phyloP scores from a whole-genome alignment of 1,140 invertebrate genomes.

The Eriocheir sinensis region DNA sequence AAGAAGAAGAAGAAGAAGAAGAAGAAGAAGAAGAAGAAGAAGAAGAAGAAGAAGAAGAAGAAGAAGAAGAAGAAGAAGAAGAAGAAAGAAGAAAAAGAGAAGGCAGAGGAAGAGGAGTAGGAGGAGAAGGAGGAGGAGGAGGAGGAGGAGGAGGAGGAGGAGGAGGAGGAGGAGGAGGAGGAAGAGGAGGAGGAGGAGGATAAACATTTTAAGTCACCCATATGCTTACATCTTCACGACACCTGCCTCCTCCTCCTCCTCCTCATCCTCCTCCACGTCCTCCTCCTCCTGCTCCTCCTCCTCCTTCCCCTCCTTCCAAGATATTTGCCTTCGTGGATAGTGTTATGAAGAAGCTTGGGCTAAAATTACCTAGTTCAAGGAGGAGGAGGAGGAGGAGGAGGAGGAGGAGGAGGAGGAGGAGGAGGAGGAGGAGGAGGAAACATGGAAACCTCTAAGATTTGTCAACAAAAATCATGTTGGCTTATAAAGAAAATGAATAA shows the following conservation, averaged over 20 bases:
- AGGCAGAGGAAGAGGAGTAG: too few relatives aligned
- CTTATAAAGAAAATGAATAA: too few relatives aligned
- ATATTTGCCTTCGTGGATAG: not conserved
- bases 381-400: slow-evolving; percentile 31
- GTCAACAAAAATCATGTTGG: too few relatives aligned
- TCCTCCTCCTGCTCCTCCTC: not conserved
- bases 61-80: too few relatives aligned
- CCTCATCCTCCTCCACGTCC: not conserved
- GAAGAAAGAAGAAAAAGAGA: too few relatives aligned
- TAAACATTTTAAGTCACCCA: not conserved
- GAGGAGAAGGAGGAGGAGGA: not conserved
- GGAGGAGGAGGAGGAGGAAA: too few relatives aligned
- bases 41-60: too few relatives aligned
- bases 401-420: not conserved
- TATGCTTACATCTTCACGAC: not conserved
- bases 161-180: slow-evolving; percentile 36
- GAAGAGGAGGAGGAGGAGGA: not conserved
- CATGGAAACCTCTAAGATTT: too few relatives aligned
- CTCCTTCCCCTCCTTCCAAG: not conserved
- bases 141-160: slow-evolving; percentile 31
- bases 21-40: too few relatives aligned
- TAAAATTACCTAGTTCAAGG: not conserved
- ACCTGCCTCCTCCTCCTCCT: not conserved
- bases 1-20: too few relatives aligned
- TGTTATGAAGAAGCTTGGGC: not conserved